A percentile compares a stretch with the other conserved stretches of the same genome.
phyloP scores from a whole-genome alignment of 2,888 invertebrate species.

The Lathronympha strigana region DNA sequence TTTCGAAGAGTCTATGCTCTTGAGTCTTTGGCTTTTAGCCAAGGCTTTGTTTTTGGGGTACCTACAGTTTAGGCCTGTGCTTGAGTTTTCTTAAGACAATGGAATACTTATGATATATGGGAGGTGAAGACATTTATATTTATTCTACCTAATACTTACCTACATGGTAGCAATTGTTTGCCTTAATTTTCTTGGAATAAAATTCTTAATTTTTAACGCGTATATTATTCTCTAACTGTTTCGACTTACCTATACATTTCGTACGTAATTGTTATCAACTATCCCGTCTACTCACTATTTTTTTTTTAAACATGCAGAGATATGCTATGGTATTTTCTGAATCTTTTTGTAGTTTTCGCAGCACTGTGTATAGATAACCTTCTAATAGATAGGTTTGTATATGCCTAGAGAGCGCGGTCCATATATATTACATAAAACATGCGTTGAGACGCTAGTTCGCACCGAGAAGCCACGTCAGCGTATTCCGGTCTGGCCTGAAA shows the following conservation, averaged over 20 bases:
- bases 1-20: slow-evolving; percentile 10
- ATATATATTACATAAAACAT: slow-evolving; percentile 28
- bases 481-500: slow-evolving; percentile 20
- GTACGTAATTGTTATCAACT: too few relatives aligned
- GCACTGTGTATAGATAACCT: slow-evolving; percentile 9
- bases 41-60: not conserved
- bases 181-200: too few relatives aligned
- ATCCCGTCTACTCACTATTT: too few relatives aligned
- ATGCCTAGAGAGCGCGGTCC: not conserved
- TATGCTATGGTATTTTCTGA: not conserved
- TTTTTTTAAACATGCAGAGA: too few relatives aligned
- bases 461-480: slow-evolving; percentile 17
- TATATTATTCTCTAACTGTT: too few relatives aligned
- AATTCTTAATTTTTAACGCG: too few relatives aligned
- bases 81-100: not conserved
- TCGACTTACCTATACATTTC: too few relatives aligned
- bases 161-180: too few relatives aligned
- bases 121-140: too few relatives aligned
- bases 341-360: not conserved
- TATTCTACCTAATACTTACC: too few relatives aligned
- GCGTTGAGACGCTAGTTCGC: slow-evolving; percentile 27
- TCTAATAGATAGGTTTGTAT: slow-evolving; percentile 10
- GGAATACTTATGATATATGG: not conserved
- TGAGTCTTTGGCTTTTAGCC: not conserved
- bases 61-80: not conserved